phyloP scores from a whole-genome alignment of 1,140 invertebrate genomes.

The Sarcophaga peregrina region DNA sequence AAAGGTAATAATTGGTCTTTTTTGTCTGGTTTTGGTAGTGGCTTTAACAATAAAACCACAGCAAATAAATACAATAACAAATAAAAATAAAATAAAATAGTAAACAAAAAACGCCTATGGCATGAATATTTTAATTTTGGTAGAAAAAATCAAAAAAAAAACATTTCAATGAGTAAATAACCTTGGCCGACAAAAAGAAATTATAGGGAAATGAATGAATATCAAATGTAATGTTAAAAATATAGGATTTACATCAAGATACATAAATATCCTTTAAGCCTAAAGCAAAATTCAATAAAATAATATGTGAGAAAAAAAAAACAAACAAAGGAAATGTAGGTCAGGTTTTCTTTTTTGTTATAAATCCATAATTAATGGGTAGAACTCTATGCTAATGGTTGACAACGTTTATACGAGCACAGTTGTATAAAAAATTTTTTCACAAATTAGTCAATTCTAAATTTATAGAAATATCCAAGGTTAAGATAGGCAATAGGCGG shows the following conservation, averaged over 20 bases:
- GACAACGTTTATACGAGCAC: no score
- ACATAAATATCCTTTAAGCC: conserved; percentile 1
- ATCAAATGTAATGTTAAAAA: not conserved
- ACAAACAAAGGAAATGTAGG: not conserved
- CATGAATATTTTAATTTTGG: not conserved
- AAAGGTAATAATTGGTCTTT: not conserved
- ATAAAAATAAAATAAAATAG: not conserved
- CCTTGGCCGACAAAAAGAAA: conserved; percentile 9
- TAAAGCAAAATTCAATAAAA: not conserved
- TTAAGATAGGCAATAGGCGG: no score
- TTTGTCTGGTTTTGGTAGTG: not conserved
- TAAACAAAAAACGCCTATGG: conserved; percentile 16
- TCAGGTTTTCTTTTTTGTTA: not conserved
- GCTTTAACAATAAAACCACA: not conserved
- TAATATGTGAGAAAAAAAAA: not conserved
- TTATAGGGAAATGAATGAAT: not conserved
- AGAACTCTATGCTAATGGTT: no score
- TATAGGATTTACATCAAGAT: not conserved
- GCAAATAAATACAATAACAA: not conserved
- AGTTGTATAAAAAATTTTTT: no score
- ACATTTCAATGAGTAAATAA: not conserved
- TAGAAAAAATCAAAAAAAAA: not conserved
- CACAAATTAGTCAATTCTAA: no score
- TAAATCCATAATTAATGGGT: no score
- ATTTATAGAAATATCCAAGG: no score